A percentile compares a stretch with the other conserved stretches of the same genome.
Conservation (phyloP, 1,140 invertebrate species). For the Dufourea novaeangliae region DNA sequence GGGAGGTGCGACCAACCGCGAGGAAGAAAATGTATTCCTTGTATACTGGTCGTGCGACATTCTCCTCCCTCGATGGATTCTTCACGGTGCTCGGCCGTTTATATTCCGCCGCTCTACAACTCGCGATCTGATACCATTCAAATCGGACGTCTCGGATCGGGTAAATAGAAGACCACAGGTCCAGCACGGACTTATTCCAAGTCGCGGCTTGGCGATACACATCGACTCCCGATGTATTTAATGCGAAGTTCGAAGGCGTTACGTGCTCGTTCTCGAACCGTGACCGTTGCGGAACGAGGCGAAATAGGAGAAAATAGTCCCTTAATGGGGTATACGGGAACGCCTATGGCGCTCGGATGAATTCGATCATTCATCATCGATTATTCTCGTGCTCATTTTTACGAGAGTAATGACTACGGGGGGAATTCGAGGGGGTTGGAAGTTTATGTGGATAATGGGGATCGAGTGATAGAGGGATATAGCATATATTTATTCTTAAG, state of each 20-base stretch:
- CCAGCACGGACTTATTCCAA: not conserved
- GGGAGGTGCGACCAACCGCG: slow-evolving; percentile 51
- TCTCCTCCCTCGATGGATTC: slow-evolving; percentile 66
- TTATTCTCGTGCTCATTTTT: not conserved
- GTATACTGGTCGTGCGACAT: slow-evolving; percentile 66
- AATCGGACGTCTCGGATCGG: slow-evolving; percentile 63
- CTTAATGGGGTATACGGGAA: not conserved
- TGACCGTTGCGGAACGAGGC: too few species aligned
- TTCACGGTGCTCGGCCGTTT: slow-evolving; percentile 63
- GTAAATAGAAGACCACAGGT: slow-evolving; percentile 39
- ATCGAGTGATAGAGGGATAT: too few species aligned
- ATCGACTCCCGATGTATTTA: slow-evolving; percentile 56
- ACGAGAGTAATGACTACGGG: slow-evolving; percentile 26
- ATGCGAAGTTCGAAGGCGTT: slow-evolving; percentile 27
- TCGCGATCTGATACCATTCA: slow-evolving; percentile 64
- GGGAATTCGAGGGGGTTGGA: not conserved
- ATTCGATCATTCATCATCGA: slow-evolving; percentile 22
- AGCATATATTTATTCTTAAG: too few species aligned
- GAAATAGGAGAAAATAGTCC: not conserved
- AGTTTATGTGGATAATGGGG: not conserved
- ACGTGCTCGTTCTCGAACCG: not conserved
- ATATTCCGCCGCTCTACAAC: slow-evolving; percentile 48
- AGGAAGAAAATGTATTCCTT: slow-evolving; percentile 42
- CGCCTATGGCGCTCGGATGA: not conserved
- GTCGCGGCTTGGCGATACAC: slow-evolving; percentile 49